Base-by-base conservation (phyloP, 2,113 vertebrate species). In the Phasianus colchicus region DNA sequence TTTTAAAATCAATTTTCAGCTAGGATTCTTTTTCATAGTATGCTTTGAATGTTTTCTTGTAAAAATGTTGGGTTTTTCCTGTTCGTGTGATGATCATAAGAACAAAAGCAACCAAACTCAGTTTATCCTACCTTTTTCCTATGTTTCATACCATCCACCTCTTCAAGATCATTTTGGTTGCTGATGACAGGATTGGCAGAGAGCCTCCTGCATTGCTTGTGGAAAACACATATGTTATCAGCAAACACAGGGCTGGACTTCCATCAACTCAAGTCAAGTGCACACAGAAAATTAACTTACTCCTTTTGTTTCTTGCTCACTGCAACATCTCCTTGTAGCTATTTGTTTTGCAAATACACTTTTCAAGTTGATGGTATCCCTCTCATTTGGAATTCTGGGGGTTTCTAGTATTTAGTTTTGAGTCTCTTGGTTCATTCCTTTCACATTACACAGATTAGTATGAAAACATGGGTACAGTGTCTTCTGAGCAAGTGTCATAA, bases 371-470 rank as follows among this genome's bases (percentile, higher is more conserved):
- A 94, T 45, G 32, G 22, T 73, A 70, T 85, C 50, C 71, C 83
- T 82, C 58, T 79, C 45, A 84, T 82, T 63, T 91, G 89, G 74
- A 95, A 83, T 90, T 73, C 45, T 69, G 81, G 92, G 91, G 95
- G 92, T 95, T 96, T 96, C 91, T 96, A 21, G 5, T 94, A 65
- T 92, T 88, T 90, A 40, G 81, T 15, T 96, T 89, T 93, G 74
- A 96, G 58, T 84, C 47, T 48, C 30, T 66, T 85, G 13, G 8
- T 89, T 96, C 83, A 96, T 96, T 94, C 84, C 86, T 92, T 94
- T 95, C 64, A 38, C 10, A 3, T 96, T 92, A 89, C 81, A 87
- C 82, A 89, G 94, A 84, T 36, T 58, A 57, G 70, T 87, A 63
- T 87, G 87, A 93, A 96, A 90, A 81, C 78, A 89, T 36, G 69